Evolutionary conservation across 2,113 vertebrate genomes (phyloP).

Genomic region (Hemicordylus capensis): DNA sequence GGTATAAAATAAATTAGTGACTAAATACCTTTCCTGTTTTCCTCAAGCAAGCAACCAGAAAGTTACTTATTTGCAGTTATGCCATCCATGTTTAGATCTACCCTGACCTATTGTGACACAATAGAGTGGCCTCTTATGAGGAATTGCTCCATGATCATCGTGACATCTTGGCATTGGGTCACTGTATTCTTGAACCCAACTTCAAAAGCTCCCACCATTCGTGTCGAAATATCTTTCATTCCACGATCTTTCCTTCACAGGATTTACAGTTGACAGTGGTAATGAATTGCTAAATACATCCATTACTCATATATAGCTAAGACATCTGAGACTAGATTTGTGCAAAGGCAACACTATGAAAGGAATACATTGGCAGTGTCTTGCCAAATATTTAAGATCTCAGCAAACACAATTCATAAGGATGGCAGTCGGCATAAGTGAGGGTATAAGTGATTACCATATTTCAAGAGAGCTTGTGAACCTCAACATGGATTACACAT

Average conservation of each 20-base stretch:
- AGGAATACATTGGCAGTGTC: background rate
- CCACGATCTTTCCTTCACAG: background rate
- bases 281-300: background rate
- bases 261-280: background rate
- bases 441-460: background rate
- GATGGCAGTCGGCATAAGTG: accelerated
- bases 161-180: background rate
- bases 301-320: background rate
- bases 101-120: background rate
- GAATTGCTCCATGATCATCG: background rate
- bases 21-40: no score
- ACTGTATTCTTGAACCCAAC: background rate
- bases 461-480: slow-evolving; percentile 6
- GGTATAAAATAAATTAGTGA: no score
- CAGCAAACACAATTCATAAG: background rate
- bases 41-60: no score
- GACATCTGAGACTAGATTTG: background rate
- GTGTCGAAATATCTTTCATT: background rate
- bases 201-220: background rate
- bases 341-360: background rate
- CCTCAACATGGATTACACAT: background rate
- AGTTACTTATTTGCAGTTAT: background rate
- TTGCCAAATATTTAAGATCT: background rate
- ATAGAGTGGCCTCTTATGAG: background rate
- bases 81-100: background rate